Evolutionary conservation across 2,888 invertebrate genomes (phyloP).

Genomic region (Piscicola geometra): DNA sequence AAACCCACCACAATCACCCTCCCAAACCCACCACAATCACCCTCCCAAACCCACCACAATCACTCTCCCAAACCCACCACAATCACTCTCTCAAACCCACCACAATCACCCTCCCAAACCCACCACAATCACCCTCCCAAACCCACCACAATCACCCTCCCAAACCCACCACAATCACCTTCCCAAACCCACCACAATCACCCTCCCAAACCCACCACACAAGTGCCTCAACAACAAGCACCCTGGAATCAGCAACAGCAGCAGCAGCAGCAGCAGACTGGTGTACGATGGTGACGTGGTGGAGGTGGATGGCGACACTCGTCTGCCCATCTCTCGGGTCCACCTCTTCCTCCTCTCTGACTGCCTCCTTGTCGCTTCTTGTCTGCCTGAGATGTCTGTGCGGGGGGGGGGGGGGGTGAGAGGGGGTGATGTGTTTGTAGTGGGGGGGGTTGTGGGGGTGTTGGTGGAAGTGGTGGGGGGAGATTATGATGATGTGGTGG

Average conservation of each 20-base stretch:
- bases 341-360: conserved; percentile 90
- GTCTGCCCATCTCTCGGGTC: conserved; percentile 71
- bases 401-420: neutral
- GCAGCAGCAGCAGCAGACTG: conserved; percentile 69
- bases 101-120: too few species aligned
- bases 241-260: conserved; percentile 62
- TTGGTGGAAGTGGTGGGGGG: neutral
- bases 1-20: too few species aligned
- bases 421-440: neutral
- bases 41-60: too few species aligned
- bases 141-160: too few species aligned
- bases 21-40: too few species aligned
- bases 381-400: conserved; percentile 52
- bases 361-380: conserved; percentile 76
- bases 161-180: too few species aligned
- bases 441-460: neutral
- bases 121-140: too few species aligned
- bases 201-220: neutral
- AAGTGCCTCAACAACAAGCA: neutral
- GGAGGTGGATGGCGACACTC: conserved; percentile 79
- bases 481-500: too few species aligned
- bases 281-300: conserved; percentile 86
- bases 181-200: too few species aligned
- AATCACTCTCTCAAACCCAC: too few species aligned
- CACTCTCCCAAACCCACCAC: too few species aligned